phyloP scores from a whole-genome alignment of 2,888 invertebrate genomes.

The Leucophenga montana region DNA sequence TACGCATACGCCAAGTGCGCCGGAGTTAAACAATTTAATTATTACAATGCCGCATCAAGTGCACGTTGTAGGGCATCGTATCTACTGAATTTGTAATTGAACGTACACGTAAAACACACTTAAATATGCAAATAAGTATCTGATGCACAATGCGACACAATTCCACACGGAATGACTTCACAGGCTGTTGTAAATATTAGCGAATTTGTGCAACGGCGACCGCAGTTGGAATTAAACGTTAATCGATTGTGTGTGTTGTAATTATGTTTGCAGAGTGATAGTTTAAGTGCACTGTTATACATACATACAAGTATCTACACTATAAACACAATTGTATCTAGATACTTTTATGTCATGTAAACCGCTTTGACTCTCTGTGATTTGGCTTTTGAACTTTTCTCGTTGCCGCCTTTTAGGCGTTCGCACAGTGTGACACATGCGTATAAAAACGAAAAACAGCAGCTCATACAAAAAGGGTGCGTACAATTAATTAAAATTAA shows the following conservation, averaged over 20 bases:
- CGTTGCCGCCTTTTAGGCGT: too few relatives aligned
- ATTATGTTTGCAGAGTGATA: constrained; percentile 29
- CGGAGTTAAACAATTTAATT: not conserved
- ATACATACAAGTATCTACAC: constrained; percentile 32
- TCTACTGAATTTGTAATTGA: constrained; percentile 2
- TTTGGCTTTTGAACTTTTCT: not conserved
- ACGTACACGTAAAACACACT: not conserved
- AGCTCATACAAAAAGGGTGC: constrained; percentile 1
- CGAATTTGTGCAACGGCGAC: constrained; percentile 37
- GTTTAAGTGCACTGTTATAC: constrained; percentile 23
- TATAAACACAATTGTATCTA: not conserved
- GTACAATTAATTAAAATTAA: constrained; percentile 61
- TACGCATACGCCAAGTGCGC: constrained; percentile 10
- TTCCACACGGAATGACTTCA: constrained; percentile 50
- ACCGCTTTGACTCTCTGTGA: not conserved
- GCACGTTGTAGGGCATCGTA: not conserved
- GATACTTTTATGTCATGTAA: not conserved
- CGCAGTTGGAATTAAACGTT: constrained; percentile 59
- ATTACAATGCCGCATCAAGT: not conserved
- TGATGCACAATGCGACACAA: constrained; percentile 28
- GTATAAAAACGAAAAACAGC: not conserved
- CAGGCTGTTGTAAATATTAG: constrained; percentile 32
- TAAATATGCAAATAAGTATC: constrained; percentile 31
- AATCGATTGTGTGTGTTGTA: constrained; percentile 58
- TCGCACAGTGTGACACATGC: constrained; percentile 6